Evolutionary conservation across 2,113 vertebrate species (phyloP), one percentile per base, ranked within the genome.

Genomic region (Pelmatolapia mariae): DNA sequence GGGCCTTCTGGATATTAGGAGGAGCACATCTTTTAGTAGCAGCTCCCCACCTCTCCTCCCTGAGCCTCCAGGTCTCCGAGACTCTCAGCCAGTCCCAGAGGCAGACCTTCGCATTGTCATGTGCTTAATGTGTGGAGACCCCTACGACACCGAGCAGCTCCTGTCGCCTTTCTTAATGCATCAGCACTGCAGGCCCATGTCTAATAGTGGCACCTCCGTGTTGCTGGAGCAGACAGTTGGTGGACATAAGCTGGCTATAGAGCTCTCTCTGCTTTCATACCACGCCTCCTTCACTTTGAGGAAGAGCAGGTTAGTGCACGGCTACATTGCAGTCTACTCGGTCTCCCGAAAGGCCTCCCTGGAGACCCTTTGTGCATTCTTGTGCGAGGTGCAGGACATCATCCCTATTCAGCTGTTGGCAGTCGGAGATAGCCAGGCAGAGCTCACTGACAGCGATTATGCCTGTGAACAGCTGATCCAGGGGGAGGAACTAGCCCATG

Each of bases 121-220:
- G 97, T 99, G 98, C 91, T 86, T 99, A 87, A 98, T 99, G 98
- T 99, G 98, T 43, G 98, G 98, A 2, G 98, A 99, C 57, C 94
- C 97, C 2, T 98, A 97, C 52, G 95, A 96, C 22, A 93, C 96
- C 0, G 98, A 99, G 1, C 98, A 99, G 79, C 95, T 99, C 52
- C 96, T 99, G 8, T 92, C 96, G 4, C 98, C 98, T 31, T 96
- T 99, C 82, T 95, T 99, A 16, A 97, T 98, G 91, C 96, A 97
- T 54, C 98, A 96, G 57, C 93, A 97, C 78, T 98, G 96, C 91
- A 95, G 97, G 31, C 97, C 98, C 4, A 96, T 97, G 3, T 96
- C 97, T 1, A 96, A 97, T 86, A 93, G 95, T 45, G 95, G 96
- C 52, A 96, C 96, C 68, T 98, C 98, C 1, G 97, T 99, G 4